These are phyloP conservation scores for Cheirogaleus medius DNA, from an alignment of 2,113 vertebrate genomes.

Conservation along the genomic window DNA sequence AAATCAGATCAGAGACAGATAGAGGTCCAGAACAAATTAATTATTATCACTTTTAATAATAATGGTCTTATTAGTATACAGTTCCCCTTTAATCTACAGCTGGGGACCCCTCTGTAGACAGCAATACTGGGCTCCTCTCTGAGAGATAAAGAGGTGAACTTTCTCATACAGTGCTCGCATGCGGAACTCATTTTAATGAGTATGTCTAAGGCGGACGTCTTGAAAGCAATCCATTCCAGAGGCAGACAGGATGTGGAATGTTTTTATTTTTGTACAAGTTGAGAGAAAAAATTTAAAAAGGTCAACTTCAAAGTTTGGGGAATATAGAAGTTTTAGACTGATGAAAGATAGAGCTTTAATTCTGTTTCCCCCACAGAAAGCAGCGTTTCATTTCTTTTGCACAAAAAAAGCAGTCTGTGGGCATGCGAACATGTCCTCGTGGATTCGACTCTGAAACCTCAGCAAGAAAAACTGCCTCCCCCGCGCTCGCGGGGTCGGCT, in stretches of 20 bases:
- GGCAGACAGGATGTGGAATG: background rate
- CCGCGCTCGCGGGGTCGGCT: accelerated
- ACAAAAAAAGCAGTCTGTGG: background rate
- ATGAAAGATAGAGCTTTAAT: background rate
- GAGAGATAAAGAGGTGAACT: background rate
- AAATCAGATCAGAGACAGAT: background rate
- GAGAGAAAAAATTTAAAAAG: constrained; percentile 2
- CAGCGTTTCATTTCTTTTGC: background rate
- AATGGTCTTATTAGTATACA: background rate
- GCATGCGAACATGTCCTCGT: background rate
- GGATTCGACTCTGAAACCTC: background rate
- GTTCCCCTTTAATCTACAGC: background rate
- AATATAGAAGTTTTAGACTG: background rate
- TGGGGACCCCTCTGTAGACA: background rate
- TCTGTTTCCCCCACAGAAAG: background rate
- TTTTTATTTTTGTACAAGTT: constrained; percentile 54
- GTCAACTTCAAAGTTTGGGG: background rate
- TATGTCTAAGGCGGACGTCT: background rate
- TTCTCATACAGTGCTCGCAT: background rate
- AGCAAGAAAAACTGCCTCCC: background rate
- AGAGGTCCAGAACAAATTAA: background rate
- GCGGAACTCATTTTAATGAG: background rate
- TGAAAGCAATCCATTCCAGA: constrained; percentile 10
- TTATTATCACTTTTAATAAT: background rate
- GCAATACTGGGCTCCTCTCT: background rate